phyloP scores from a whole-genome alignment of 92 coral and sea anemone species.

The Heliopora coerulea region DNA sequence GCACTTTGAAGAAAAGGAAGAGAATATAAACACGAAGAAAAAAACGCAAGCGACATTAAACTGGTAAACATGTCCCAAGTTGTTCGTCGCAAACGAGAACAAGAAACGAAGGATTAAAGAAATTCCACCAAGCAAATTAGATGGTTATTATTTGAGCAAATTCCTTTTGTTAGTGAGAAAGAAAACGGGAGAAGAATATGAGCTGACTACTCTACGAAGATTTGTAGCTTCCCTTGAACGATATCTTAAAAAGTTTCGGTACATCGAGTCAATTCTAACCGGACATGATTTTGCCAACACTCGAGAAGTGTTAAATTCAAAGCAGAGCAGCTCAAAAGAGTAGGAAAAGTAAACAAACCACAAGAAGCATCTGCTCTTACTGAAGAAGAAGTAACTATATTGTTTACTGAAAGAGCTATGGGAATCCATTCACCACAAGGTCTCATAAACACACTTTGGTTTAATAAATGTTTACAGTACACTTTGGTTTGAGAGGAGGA shows the following conservation, averaged over 20 bases:
- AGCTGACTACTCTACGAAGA: slow-evolving; percentile 40
- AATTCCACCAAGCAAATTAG: slow-evolving; percentile 17
- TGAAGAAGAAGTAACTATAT: no score
- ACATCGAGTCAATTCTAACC: slow-evolving; percentile 51
- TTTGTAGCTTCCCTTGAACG: slow-evolving; percentile 50
- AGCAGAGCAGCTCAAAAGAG: slow-evolving; percentile 31
- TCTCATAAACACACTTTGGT: no score
- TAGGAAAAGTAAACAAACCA: no score
- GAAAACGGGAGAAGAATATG: slow-evolving; percentile 47
- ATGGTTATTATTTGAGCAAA: background rate
- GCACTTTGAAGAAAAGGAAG: no score
- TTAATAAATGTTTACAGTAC: no score
- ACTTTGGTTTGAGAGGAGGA: slow-evolving; percentile 48
- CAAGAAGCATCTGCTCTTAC: no score
- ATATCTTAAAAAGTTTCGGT: slow-evolving; percentile 36
- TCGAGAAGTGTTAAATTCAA: slow-evolving; percentile 43
- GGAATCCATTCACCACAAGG: no score
- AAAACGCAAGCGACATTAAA: slow-evolving; percentile 6
- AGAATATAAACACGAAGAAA: no score
- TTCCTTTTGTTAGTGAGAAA: slow-evolving; percentile 26
- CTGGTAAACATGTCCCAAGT: slow-evolving; percentile 11
- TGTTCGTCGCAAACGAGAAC: no score
- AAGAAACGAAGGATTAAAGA: no score
- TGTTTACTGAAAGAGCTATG: no score
- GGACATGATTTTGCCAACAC: slow-evolving; percentile 53